Evolutionary conservation across 2,797 vertebrate genomes (phyloP), one percentile per base, ranked within the genome.

Genomic region (Sebastes umbrosus): DNA sequence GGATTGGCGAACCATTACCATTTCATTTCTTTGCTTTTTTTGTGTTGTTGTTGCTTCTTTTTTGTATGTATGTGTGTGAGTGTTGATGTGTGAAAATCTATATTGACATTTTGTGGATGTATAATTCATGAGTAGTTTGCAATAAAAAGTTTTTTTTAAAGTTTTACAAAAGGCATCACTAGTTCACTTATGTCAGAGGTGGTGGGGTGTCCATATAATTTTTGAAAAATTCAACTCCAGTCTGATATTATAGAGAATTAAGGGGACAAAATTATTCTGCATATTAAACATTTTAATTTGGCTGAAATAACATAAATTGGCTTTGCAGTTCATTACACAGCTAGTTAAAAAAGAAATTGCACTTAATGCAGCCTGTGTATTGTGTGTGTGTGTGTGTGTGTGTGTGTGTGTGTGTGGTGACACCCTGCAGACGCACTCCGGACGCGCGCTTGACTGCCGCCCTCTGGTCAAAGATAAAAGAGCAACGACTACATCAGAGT

Each of bases 361-460:
- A 67, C 34, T 32, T 11, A 11, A 52, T 67, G 59, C n/a, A 32
- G 27, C 4, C 24, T 13, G 13, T 32, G 70, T 68, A 31, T 3
- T 3, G 39, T 43, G 39, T 43, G 14, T 43, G 39, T 16, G 39
- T 43, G 39, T 43, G 14, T 43, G 39, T 39, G 36, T 39, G 36
- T 39, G 36, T 43, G 39, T 43, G 36, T 13, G 36, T 39, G 36
- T 60, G 39, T 69, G 55, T 62, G 54, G 31, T 8, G 55, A 65
- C 65, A 75, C 73, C 76, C 69, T 50, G 71, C 57, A 84, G 68
- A 77, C 13, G 6, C 50, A 2, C 43, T 63, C 57, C 54, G 3
- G 16, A 77, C 29, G 10, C 13, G 39, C 79, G 16, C 86, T 74
- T 69, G 67, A 77, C 90, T 91, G 94, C 94, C 94, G 2, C 80